Base-by-base conservation (phyloP, 2,797 vertebrate genomes). In the Cirrhinus molitorella region DNA sequence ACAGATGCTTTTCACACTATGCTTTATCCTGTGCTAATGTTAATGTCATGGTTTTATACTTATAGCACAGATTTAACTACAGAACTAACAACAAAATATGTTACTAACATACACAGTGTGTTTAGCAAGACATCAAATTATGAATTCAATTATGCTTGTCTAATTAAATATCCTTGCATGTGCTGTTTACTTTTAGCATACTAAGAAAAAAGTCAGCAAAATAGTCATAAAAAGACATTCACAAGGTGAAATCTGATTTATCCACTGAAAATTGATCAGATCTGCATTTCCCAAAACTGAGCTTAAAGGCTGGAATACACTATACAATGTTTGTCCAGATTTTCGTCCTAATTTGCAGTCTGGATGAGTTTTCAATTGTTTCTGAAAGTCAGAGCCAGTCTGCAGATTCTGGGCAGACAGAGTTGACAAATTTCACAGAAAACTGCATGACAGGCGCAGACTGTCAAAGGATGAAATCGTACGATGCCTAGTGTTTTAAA, bases 1-100 rank as follows among this genome's bases (percentile, higher is more conserved):
- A 81, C 57, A 74, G 34, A 78, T 65, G 21, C 43, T 28, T 76
- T 83, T 61, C 21, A 71, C 65, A 71, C 66, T 31, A 19, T 5
- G 4, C 37, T 73, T 34, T 9, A n/a, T 2, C 19, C 49, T 47
- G 40, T 25, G 8, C 37, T 28, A 55, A 43, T 76, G 12, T 40
- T 79, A 19, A 79, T 12, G 45, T 34, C 21, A 28, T 19, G 11
- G 57, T 65, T 37, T 59, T n/a, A 59, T 57, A 23, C 13, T 51
- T 66, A 67, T 14, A 53, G 45, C 37, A 59, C 74, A 61, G 34
- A 13, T 21, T 63, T 4, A 59, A 77, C 51, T 57, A 9, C 31
- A 73, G 28, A 9, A 14, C 73, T 8, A 5, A 61, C 5, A 61
- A 28, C 34, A 28, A 25, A 61, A 73, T 14, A 13, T 31, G 49